phyloP scores from a whole-genome alignment of 2,888 invertebrate genomes.

The Didymodactylos carnosus region DNA sequence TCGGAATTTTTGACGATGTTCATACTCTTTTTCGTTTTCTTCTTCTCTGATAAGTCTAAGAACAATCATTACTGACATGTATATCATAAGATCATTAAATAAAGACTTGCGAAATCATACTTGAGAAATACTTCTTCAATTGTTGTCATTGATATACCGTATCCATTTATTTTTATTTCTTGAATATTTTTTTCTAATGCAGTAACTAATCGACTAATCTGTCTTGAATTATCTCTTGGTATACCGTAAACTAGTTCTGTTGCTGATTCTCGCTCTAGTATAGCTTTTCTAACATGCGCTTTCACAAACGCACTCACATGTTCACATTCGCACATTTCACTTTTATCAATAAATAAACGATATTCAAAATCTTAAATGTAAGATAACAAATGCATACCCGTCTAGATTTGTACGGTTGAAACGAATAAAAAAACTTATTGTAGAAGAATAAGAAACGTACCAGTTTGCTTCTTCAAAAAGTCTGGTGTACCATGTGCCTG shows the following conservation, averaged over 20 bases:
- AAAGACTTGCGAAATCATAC: neutral
- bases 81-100: neutral
- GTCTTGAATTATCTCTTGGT: neutral
- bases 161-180: neutral
- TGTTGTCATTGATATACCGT: neutral
- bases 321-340: neutral
- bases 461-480: constrained; percentile 5
- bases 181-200: neutral
- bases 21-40: neutral
- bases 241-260: neutral
- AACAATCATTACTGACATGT: neutral
- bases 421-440: neutral
- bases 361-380: neutral
- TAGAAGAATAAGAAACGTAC: neutral
- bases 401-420: too few relatives aligned
- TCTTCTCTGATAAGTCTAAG: neutral
- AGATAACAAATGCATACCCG: neutral
- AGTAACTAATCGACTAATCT: neutral
- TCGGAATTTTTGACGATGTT: too few relatives aligned
- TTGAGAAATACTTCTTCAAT: neutral
- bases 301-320: neutral
- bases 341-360: neutral
- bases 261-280: neutral
- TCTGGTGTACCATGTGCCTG: constrained; percentile 6
- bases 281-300: neutral